A percentile compares a stretch with the other conserved stretches of the same genome.
Conservation (phyloP, 2,797 vertebrate species). For the Sitta carolinensis region DNA sequence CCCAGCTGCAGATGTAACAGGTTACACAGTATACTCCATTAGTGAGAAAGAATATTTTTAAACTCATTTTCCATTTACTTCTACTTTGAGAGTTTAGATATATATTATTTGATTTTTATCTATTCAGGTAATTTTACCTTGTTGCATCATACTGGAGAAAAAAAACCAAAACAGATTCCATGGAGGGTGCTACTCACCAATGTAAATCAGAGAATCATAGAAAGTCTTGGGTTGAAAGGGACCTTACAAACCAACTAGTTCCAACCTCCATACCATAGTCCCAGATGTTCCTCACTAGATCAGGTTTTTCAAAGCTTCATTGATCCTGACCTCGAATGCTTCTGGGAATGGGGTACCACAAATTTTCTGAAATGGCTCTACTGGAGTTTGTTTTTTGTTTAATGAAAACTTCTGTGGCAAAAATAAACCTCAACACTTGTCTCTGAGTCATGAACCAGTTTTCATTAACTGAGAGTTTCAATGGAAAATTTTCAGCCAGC, state of each 20-base stretch:
- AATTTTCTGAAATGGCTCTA: background rate
- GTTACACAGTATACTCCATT: background rate
- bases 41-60: background rate
- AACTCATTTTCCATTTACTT: background rate
- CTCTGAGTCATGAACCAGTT: conserved; percentile 37
- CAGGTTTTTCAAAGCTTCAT: background rate
- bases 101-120: background rate
- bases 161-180: background rate
- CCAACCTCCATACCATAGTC: background rate
- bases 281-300: background rate
- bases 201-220: background rate
- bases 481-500: conserved; percentile 51
- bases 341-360: background rate
- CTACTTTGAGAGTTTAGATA: background rate
- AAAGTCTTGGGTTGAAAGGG: background rate
- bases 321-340: background rate
- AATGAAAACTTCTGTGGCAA: background rate
- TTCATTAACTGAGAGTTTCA: conserved; percentile 26
- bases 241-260: background rate
- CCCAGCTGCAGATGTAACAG: background rate
- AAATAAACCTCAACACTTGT: background rate
- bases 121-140: background rate
- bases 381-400: background rate
- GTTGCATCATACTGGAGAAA: background rate
- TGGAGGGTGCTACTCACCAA: background rate